These are phyloP conservation scores for Platygyra sinensis DNA, from an alignment of 64 coral and sea anemone species.

Conservation along the genomic window DNA sequence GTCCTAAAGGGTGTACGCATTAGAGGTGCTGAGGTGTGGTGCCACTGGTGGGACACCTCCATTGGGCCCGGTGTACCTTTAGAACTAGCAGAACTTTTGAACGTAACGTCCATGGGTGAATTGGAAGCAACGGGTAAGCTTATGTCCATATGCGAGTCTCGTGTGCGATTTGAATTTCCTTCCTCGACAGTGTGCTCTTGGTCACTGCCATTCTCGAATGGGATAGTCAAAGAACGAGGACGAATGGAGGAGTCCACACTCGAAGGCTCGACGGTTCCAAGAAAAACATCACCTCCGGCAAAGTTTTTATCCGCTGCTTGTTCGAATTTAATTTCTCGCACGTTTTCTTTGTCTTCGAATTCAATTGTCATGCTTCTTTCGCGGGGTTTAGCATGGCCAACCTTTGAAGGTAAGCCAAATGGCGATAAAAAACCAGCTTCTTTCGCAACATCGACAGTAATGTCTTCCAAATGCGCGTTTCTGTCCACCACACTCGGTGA, in stretches of 20 bases:
- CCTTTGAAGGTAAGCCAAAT: background rate
- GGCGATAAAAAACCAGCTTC: background rate
- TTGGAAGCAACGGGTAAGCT: background rate
- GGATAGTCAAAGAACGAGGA: conserved; percentile 7
- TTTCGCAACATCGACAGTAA: background rate
- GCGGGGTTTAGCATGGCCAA: background rate
- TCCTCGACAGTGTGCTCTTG: background rate
- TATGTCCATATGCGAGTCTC: background rate
- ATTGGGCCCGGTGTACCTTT: conserved; percentile 21
- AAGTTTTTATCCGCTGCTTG: background rate
- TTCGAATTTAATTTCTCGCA: background rate
- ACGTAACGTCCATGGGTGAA: conserved; percentile 28
- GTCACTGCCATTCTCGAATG: background rate
- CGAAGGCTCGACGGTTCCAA: background rate
- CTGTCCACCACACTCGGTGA: background rate
- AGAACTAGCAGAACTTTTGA: conserved; percentile 19
- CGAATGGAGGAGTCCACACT: background rate
- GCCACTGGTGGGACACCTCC: conserved; percentile 58
- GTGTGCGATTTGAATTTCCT: background rate
- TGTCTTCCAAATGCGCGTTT: background rate
- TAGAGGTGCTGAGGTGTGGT: conserved; percentile 45
- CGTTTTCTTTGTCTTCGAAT: background rate
- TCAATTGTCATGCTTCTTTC: conserved; percentile 30
- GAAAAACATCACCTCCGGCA: background rate
- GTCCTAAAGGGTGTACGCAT: conserved; percentile 83